Percentiles rank a stretch among this genome's conserved stretches.
phyloP scores from a whole-genome alignment of 2,797 vertebrate species.

The Argyrosomus regius region DNA sequence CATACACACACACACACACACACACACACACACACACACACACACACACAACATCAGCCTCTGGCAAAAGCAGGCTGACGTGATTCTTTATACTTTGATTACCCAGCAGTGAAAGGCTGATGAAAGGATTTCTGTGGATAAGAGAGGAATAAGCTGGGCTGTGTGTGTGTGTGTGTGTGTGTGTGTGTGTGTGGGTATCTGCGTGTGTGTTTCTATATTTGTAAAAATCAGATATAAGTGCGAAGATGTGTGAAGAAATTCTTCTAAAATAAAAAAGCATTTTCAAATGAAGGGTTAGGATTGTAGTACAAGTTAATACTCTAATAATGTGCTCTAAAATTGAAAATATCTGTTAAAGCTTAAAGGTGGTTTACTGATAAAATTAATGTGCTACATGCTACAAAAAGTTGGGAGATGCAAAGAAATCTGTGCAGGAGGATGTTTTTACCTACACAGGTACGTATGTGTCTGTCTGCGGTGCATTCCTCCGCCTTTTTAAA shows the following conservation, averaged over 20 bases:
- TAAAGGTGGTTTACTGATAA: not conserved
- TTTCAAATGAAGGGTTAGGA: not conserved
- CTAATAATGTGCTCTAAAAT: not conserved
- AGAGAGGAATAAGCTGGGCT: conserved; percentile 46
- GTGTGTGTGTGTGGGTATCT: conserved; percentile 1
- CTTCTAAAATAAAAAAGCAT: conserved; percentile 13
- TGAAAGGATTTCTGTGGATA: conserved; percentile 72
- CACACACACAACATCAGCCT: conserved; percentile 37
- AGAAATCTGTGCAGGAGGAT: not conserved
- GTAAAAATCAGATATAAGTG: conserved; percentile 24
- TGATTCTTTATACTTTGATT: conserved; percentile 71
- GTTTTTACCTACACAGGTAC: not conserved
- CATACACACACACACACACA: not conserved
- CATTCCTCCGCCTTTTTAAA: conserved; percentile 34
- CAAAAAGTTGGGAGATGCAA: not conserved
- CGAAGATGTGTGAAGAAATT: conserved; percentile 19
- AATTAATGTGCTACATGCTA: too few relatives aligned
- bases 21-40: conserved; percentile 8
- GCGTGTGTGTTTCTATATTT: conserved; percentile 25
- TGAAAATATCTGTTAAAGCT: not conserved
- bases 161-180: conserved; percentile 13
- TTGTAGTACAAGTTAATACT: not conserved
- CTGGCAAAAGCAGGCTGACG: conserved; percentile 64
- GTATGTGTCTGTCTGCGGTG: conserved; percentile 20
- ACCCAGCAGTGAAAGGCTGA: conserved; percentile 60